Conservation (phyloP, 2,113 vertebrate genomes). For the Haemorhous mexicanus region DNA sequence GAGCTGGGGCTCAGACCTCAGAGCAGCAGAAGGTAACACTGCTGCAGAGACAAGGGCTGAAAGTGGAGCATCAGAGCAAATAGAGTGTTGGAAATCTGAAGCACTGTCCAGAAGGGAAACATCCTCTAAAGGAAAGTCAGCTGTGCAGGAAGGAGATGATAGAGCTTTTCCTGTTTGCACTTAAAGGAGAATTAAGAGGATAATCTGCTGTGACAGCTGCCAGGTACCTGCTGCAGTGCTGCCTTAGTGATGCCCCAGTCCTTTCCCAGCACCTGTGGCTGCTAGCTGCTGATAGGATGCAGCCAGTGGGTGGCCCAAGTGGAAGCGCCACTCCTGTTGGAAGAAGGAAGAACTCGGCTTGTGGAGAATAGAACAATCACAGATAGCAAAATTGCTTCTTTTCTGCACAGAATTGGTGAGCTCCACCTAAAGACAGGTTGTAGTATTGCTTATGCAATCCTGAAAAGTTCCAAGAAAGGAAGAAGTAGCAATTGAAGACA, state of each 20-base stretch:
- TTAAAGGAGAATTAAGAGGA: conserved; percentile 32
- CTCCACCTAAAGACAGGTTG: not conserved
- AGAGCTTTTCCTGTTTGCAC: conserved; percentile 40
- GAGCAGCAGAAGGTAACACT: not conserved
- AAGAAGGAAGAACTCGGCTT: not conserved
- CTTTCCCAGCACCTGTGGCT: not conserved
- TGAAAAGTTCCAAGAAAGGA: not conserved
- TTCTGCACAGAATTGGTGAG: not conserved
- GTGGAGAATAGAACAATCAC: not conserved
- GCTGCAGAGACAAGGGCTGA: not conserved
- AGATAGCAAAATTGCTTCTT: not conserved
- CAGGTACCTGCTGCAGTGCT: not conserved
- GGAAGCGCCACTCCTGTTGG: not conserved
- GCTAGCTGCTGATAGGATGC: not conserved
- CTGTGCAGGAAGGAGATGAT: not conserved
- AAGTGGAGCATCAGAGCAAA: not conserved
- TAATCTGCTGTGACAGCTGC: conserved; percentile 45
- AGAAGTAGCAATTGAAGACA: not conserved
- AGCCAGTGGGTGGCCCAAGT: not conserved
- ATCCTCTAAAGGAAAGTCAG: not conserved
- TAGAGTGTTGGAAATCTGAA: not conserved
- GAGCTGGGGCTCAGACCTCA: not conserved
- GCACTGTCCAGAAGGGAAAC: not conserved
- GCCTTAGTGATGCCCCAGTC: not conserved
- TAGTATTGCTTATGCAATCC: not conserved